A percentile compares a stretch with the other conserved stretches of the same genome.
Evolutionary conservation across 2,888 invertebrate genomes (phyloP).

Genomic region (Pollenia griseotomentosa): DNA sequence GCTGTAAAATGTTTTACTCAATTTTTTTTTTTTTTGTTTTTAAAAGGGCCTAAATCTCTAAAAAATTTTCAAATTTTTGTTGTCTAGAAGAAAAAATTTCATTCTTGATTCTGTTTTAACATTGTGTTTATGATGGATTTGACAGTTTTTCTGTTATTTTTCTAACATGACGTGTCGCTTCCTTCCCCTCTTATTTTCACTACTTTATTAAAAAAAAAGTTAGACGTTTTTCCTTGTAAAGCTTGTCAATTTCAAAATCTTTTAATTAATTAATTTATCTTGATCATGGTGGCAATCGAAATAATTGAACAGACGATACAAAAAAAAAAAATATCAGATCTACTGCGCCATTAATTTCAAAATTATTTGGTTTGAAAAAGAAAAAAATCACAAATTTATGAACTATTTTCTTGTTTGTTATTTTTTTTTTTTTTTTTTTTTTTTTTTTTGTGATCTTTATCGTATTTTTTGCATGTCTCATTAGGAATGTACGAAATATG

Average conservation of each 20-base stretch:
- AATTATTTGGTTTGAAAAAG: constrained; percentile 50
- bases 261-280: constrained; percentile 64
- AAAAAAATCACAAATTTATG: constrained; percentile 48
- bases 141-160: constrained; percentile 12
- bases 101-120: not conserved
- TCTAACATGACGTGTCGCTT: constrained; percentile 38
- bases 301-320: constrained; percentile 28
- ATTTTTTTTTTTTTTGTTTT: no score
- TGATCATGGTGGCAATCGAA: constrained; percentile 48
- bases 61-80: not conserved
- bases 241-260: constrained; percentile 28
- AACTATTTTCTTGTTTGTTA: constrained; percentile 14
- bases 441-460: constrained; percentile 5
- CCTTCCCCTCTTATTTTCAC: not conserved
- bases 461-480: constrained; percentile 49
- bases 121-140: constrained; percentile 34
- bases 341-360: constrained; percentile 58
- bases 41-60: no score
- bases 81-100: not conserved
- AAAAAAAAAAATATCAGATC: constrained; percentile 4
- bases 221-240: not conserved
- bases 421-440: not conserved
- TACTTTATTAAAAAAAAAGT: not conserved
- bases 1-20: no score
- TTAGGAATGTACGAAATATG: constrained; percentile 45